phyloP scores from a whole-genome alignment of 2,888 invertebrate genomes.

The Romanomermis culicivorax region DNA sequence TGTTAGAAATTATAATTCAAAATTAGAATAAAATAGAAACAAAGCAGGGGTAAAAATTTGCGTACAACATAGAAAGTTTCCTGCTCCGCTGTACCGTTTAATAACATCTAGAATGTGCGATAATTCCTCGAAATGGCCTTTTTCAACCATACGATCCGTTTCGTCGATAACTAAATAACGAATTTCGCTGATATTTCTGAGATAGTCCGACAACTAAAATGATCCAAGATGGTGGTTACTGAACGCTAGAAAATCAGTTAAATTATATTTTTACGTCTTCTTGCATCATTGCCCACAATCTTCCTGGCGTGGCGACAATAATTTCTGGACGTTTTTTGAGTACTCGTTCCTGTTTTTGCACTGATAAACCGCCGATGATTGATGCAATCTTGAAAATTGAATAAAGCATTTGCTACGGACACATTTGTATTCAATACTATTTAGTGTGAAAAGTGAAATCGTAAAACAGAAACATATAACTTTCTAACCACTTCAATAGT shows the following conservation, averaged over 20 bases:
- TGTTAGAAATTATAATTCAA: no score
- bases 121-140: conserved; percentile 77
- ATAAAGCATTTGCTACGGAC: no score
- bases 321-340: conserved; percentile 61
- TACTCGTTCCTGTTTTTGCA: conserved; percentile 74
- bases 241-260: no score
- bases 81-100: conserved; percentile 45
- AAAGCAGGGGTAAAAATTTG: background rate
- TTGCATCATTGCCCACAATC: conserved; percentile 76
- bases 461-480: no score
- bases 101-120: conserved; percentile 54
- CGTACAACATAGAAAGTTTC: background rate
- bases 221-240: no score
- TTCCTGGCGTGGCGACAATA: conserved; percentile 85
- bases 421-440: background rate
- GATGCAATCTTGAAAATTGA: conserved; percentile 42
- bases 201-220: no score
- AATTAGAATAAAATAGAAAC: no score
- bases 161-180: conserved; percentile 76
- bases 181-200: conserved; percentile 28
- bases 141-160: conserved; percentile 94
- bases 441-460: background rate
- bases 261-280: no score
- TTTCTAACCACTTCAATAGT: no score
- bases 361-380: conserved; percentile 78